Evolutionary conservation across 2,113 vertebrate genomes (phyloP), one percentile per base, ranked within the genome.

Genomic region (Trinectes maculatus): DNA sequence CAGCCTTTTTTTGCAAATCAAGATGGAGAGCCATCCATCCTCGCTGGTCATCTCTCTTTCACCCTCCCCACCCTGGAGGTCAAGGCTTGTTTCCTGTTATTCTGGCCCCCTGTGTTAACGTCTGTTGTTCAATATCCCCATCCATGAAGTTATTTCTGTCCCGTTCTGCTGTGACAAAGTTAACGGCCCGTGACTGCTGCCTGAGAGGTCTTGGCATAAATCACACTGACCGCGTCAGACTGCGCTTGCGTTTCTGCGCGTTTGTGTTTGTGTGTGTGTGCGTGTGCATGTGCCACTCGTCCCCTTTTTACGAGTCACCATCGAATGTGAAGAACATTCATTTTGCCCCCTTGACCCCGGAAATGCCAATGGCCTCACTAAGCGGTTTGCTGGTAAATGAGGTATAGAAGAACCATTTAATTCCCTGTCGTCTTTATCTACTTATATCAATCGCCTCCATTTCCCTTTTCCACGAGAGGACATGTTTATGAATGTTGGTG

Each of bases 371-470:
- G 82, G 80, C 79, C 71, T 71, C 77, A n/a, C 85, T 93, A 92
- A 93, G 86, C 81, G 77, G 65, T 93, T 83, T 89, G 84, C 85
- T 89, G 88, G 75, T 92, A 91, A 93, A 92, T 93, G 92, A 91
- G 89, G 84, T 91, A 92, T 87, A 89, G 81, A 89, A 87, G 88
- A 82, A 54, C 31, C 48, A 55, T 80, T 86, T 71, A 66, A 84
- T 81, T 80, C 78, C 64, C 51, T 79, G 56, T 82, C 74, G 44
- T 75, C 69, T 78, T 85, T 85, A 88, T 90, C 83, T 80, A 60
- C 79, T 87, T 74, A 82, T 82, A 91, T 92, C 92, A 87, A 80
- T 66, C 72, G 68, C 82, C 64, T 59, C 55, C 76, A 87, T 85
- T 83, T 85, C 85, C 85, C 73, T 82, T n/a, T 92, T 89, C 77